Evolutionary conservation across 2,888 invertebrate genomes (phyloP), one percentile per base, ranked within the genome.

Genomic region (Acrobasis repandana): DNA sequence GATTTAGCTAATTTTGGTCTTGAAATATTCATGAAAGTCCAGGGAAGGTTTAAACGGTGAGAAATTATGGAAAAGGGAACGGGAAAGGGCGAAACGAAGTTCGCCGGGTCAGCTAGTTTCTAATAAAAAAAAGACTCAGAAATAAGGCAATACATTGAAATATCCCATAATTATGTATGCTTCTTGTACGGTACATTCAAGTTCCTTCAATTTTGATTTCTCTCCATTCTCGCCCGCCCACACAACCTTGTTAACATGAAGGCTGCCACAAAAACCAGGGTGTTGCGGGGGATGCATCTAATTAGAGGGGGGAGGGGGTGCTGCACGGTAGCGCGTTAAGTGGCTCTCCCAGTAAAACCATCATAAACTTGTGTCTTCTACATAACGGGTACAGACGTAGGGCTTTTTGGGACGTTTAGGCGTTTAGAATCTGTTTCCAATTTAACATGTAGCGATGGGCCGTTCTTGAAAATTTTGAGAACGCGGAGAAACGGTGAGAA

Each of bases 321-420:
- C 79, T 80, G 78, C 79, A 79, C 83, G 80, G 85, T 87, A 88
- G 86, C 85, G 83, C 86, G 90, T 81, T 91, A 90, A 91, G 91
- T 91, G 90, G 84, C 86, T 77, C 87, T 84, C 78, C 81, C 83
- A 75, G 84, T 88, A 87, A 88, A 88, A 87, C 88, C 85, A 90
- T 90, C 90, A 90, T 90, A 90, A 90, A 90, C 86, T 85, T 81
- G 82, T 82, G 83, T 83, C 83, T 84, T 78, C 77, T 75, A 79
- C 76, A 83, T 83, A 79, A 79, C 79, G 67, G 64, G 86, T 77
- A 89, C 80, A 78, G 73, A 51, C 46, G 66, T 57, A 79, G 46
- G 78, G 38, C 56, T 63, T 65, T 59, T 16, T 74, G 68, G 62
- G n/a, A 14, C 10, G 10, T 57, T 46, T 15, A 9, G 54, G 60